Evolutionary conservation across 2,797 vertebrate genomes (phyloP).

Genomic region (Dermochelys coriacea): DNA sequence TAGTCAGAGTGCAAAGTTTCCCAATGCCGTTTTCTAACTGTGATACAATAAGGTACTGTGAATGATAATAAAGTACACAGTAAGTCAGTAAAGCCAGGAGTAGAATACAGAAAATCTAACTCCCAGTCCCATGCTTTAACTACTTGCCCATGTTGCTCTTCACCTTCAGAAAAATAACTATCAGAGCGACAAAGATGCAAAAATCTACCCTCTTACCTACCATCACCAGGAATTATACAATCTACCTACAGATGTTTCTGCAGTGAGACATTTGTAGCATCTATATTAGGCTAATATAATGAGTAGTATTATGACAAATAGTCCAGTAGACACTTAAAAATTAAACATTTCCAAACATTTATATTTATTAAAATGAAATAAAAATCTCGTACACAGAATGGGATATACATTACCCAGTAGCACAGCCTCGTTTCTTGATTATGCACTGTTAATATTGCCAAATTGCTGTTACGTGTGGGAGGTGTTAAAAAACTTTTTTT

Average conservation of each 20-base stretch:
- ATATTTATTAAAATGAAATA: slow-evolving; percentile 17
- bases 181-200: neutral
- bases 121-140: neutral
- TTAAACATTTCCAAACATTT: neutral
- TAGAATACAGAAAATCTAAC: slow-evolving; percentile 30
- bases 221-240: neutral
- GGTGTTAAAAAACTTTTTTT: slow-evolving; percentile 78
- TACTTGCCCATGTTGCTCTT: slow-evolving; percentile 6
- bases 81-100: neutral
- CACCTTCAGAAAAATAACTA: neutral
- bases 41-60: neutral
- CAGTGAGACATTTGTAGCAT: neutral
- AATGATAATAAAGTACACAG: slow-evolving; percentile 1
- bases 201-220: neutral
- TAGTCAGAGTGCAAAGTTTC: neutral
- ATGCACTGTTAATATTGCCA: slow-evolving; percentile 72
- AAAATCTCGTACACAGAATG: slow-evolving; percentile 25
- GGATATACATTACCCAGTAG: slow-evolving; percentile 50
- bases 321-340: slow-evolving; percentile 27
- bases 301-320: slow-evolving; percentile 10
- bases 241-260: neutral
- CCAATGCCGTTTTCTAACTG: neutral
- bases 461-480: slow-evolving; percentile 75
- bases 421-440: slow-evolving; percentile 65
- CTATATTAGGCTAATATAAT: neutral